Conservation (phyloP, 2,113 vertebrate species). For the Erythrolamprus reginae region DNA sequence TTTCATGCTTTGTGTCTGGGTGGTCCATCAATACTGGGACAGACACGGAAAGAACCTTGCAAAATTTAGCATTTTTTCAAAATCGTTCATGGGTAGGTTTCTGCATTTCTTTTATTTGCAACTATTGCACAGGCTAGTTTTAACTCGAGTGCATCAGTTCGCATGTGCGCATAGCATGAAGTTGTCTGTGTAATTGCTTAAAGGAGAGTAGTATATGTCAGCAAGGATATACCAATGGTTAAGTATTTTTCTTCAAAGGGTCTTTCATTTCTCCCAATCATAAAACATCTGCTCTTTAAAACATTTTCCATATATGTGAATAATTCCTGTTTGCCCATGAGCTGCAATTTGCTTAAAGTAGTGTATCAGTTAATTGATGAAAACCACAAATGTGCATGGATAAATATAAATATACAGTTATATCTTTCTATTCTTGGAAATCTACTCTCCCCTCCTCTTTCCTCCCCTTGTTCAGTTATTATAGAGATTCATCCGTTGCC, state of each 20-base stretch:
- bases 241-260: neutral
- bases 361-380: neutral
- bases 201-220: neutral
- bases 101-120: conserved; percentile 5
- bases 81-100: neutral
- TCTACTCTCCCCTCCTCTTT: neutral
- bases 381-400: neutral
- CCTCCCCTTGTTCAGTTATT: neutral
- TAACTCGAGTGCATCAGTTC: neutral
- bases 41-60: neutral
- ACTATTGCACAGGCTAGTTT: neutral
- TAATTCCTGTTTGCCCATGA: neutral
- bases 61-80: conserved; percentile 26
- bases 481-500: neutral
- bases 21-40: conserved; percentile 36
- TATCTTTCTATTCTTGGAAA: neutral
- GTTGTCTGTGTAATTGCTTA: neutral
- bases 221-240: neutral
- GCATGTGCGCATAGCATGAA: neutral
- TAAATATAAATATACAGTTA: neutral
- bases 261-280: neutral
- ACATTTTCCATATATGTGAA: neutral
- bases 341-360: neutral
- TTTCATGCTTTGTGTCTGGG: conserved; percentile 37
- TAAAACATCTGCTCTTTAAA: neutral